Base-by-base conservation (phyloP, 2,888 invertebrate genomes). In the Papilio elwesi region DNA sequence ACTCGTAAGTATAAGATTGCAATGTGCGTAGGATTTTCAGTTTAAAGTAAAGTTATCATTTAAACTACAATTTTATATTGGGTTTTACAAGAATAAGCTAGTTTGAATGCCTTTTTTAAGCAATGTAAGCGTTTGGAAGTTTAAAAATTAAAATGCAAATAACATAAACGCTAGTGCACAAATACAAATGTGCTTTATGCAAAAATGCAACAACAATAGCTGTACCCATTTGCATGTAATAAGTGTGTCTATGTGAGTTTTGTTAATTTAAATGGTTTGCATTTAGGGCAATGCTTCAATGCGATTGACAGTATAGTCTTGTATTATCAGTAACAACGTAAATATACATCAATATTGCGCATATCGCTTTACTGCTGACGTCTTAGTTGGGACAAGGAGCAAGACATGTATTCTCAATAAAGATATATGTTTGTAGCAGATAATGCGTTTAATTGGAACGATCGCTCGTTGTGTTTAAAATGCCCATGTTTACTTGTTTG, bases 211-310 rank as follows among this genome's bases (percentile, higher is more conserved):
- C 15, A 38, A 52, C n/a, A 51, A 59, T 68, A 48, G 43, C n/a
- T 53, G 59, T 69, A 69, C 69, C 43, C 59, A n/a, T 62, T 52
- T 52, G 11, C 11, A 38, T 36, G 43, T 69, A 10, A 6, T 43
- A 6, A 4, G 38, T 43, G 43, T 43, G 38, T 38, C n/a, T 38
- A 13, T 62, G 62, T 69, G 49, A 16, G 51, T 52, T 16, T 57
- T 63, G 62, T 62, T 43, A 62, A 69, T 38, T 62, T 62, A 38
- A 51, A 69, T 26, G 26, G 1, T 26, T 26, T 69, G 64, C 49
- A 77, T 77, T 74, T 75, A 73, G 76, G 74, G 71, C 76, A 76
- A 72, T 68, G 74, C 68, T 73, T 76, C 67, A 70, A 69, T 73
- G 67, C 69, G 68, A 74, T 74, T 74, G 73, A 74, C 74, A 57